Evolutionary conservation across 2,888 invertebrate genomes (phyloP), one percentile per base, ranked within the genome.

Genomic region (Subacronicta megacephala): DNA sequence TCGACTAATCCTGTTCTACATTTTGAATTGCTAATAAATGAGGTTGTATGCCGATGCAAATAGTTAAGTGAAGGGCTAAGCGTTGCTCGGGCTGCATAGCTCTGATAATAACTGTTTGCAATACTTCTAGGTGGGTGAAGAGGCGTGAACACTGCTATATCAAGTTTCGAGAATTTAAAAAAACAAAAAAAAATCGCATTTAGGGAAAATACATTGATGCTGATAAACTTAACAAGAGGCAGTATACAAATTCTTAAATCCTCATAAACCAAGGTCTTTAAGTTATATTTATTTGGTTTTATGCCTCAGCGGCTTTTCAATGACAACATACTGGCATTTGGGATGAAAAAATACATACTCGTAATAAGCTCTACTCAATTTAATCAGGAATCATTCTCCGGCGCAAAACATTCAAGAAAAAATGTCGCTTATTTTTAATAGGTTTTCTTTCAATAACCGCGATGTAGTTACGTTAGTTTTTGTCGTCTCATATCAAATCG

Each of bases 401-500:
- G 16, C 26, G 46, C 57, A 70, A 66, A 71, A 62, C 58, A 62
- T 53, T 38, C 38, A 35, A 46, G 17, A 73, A 73, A 73, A 73
- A 71, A 43, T 65, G 72, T 63, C 68, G 56, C 54, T 54, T 46
- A 49, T 42, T 51, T 17, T 60, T 69, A 62, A 62, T 66, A 58
- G 61, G 53, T 60, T 69, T 72, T 69, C 64, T 63, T 63, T 56
- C 54, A 64, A 55, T 65, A 65, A 54, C 45, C 49, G 58, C 62
- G 64, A 42, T 56, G 59, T 60, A 47, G 50, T 49, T 46, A 42
- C 63, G 74, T 77, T 70, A 65, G 54, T 77, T 81, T 81, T 77
- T 72, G 67, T 69, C 49, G 57, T 57, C 63, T 75, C 74, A 68
- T 70, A 77, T 78, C 69, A 72, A 74, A 81, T 80, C 61, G 69